Evolutionary conservation across 2,888 invertebrate genomes (phyloP), one percentile per base, ranked within the genome.

Genomic region (Cynaeus angustus): DNA sequence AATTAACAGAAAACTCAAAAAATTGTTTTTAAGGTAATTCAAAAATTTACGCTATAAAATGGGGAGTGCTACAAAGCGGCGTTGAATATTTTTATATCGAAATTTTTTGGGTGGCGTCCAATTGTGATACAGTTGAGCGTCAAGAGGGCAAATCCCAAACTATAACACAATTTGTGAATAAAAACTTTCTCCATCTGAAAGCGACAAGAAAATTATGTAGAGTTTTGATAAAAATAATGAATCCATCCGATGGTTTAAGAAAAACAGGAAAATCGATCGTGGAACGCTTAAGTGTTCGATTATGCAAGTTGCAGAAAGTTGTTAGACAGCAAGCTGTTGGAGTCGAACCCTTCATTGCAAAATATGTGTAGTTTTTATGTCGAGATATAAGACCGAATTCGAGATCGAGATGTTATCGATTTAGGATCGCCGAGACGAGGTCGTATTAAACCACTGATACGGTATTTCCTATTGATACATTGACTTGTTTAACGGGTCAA

Each of bases 401-500:
- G 46, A 56, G 56, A 66, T 69, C 64, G 16, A 64, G 58, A 10
- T 53, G 52, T 13, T 65, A 69, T 69, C 65, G 69, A 69, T 69
- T 69, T 38, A 28, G 38, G 50, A 68, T 68, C 56, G 46, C 45
- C n/a, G 37, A 43, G 65, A 61, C 58, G 45, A 50, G 37, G 45
- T 38, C 52, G 48, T 55, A 69, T 64, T 56, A 64, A 58, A 58
- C 28, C 55, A 41, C n/a, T 58, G 48, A 68, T 61, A 45, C 38
- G 45, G 37, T 21, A 68, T 68, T 61, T 56, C 55, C 38, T 48
- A 59, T 53, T 58, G 58, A 69, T 65, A 38, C 58, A 58, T 62
- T 12, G 43, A 52, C 52, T 66, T 65, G 46, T 65, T 65, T 56
- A 56, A 66, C 56, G 38, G 48, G 45, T 38, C 45, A 43, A 66